phyloP scores from a whole-genome alignment of 2,888 invertebrate genomes.

The Drosophila anceps region DNA sequence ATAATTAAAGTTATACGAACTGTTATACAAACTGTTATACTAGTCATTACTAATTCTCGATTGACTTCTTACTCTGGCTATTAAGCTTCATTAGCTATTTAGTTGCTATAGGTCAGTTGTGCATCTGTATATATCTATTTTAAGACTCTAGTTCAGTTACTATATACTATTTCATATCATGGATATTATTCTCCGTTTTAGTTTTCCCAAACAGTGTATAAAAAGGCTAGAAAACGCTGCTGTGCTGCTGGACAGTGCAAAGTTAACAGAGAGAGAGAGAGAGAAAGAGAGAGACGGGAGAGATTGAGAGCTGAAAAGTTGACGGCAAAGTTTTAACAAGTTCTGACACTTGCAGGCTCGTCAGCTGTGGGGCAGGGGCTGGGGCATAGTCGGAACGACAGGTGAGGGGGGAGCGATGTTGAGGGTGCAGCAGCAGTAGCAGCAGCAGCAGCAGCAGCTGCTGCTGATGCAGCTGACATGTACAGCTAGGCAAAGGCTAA shows the following conservation, averaged over 20 bases:
- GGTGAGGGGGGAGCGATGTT: not conserved
- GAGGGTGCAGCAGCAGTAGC: constrained; percentile 10
- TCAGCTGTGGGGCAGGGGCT: not conserved
- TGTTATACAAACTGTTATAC: too few species aligned
- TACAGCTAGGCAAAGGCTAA: constrained; percentile 40
- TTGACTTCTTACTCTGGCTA: too few species aligned
- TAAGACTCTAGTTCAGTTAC: not conserved
- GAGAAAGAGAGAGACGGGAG: not conserved
- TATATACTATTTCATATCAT: not conserved
- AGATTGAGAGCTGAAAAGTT: constrained; percentile 47
- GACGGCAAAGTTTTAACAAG: constrained; percentile 81
- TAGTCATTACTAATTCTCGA: too few species aligned
- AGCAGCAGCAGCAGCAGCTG: constrained; percentile 5
- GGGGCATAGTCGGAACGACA: not conserved
- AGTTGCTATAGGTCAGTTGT: not conserved
- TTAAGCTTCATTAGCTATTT: not conserved
- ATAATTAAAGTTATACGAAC: too few species aligned
- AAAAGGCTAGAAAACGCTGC: constrained; percentile 6
- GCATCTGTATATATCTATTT: not conserved
- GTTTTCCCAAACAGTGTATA: not conserved
- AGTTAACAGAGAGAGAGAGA: not conserved
- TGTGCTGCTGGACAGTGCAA: not conserved
- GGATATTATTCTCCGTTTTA: not conserved
- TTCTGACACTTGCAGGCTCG: constrained; percentile 78
- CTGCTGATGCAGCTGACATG: constrained; percentile 52